phyloP scores from a whole-genome alignment of 1,140 invertebrate genomes.

The Himalopsyche phryganea region DNA sequence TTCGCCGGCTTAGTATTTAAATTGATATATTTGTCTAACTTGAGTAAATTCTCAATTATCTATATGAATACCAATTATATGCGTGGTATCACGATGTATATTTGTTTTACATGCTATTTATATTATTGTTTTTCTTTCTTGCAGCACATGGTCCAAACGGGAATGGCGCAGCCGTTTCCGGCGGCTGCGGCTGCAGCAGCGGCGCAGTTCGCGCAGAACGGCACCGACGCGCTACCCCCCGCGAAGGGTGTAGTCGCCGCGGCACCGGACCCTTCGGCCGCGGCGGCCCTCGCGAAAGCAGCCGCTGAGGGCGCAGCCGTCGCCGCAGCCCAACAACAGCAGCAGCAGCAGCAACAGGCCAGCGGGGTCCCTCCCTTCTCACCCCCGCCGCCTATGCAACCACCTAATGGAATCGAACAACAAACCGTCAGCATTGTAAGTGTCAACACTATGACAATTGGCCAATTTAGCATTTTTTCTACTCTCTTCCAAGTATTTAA shows the following conservation, averaged over 20 bases:
- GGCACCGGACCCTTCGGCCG: constrained; percentile 42
- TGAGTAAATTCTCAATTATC: too few relatives aligned
- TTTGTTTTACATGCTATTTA: too few relatives aligned
- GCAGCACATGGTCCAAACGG: constrained; percentile 93
- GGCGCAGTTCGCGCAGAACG: constrained; percentile 69
- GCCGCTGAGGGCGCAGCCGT: constrained; percentile 43
- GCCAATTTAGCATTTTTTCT: too few relatives aligned
- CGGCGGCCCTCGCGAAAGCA: constrained; percentile 46
- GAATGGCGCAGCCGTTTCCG: constrained; percentile 79
- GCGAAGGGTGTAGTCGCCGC: constrained; percentile 54
- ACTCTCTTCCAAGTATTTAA: too few relatives aligned
- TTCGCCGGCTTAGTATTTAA: too few relatives aligned
- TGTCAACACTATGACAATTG: too few relatives aligned
- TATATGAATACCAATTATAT: too few relatives aligned
- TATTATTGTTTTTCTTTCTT: constrained; percentile 53
- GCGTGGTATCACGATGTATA: too few relatives aligned
- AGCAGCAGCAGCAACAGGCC: constrained; percentile 38
- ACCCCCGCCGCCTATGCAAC: constrained; percentile 46
- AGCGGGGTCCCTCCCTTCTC: constrained; percentile 47
- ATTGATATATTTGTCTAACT: too few relatives aligned
- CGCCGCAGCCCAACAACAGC: constrained; percentile 44
- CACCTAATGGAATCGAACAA: constrained; percentile 48
- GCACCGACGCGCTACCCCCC: constrained; percentile 55
- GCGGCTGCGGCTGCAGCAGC: constrained; percentile 77
- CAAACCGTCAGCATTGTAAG: constrained; percentile 54